Evolutionary conservation across 2,113 vertebrate genomes (phyloP).

Genomic region (Hippolais icterina): DNA sequence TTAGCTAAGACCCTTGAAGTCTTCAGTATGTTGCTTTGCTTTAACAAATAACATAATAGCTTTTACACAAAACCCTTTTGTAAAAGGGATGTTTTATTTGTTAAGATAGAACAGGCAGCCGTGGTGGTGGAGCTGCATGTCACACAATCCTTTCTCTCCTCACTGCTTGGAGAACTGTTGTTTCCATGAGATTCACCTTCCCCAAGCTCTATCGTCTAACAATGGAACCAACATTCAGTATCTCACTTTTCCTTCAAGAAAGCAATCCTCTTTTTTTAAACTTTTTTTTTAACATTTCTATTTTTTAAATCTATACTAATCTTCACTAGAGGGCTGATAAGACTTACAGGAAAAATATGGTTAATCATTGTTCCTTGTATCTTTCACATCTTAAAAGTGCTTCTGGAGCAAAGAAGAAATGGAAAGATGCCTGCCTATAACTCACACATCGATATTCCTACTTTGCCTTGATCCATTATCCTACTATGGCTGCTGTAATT

Average conservation of each 20-base stretch:
- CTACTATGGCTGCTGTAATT: neutral
- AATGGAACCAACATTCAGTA: neutral
- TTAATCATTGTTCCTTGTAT: neutral
- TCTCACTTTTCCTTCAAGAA: neutral
- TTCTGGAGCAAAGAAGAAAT: neutral
- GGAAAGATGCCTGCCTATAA: neutral
- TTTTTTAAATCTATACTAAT: neutral
- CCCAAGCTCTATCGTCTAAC: neutral
- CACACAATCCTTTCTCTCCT: neutral
- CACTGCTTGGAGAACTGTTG: neutral
- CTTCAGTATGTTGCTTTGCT: neutral
- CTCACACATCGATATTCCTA: neutral
- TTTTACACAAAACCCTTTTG: neutral
- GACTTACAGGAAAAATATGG: neutral
- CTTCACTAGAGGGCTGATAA: neutral
- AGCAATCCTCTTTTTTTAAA: accelerated
- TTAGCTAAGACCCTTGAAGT: neutral
- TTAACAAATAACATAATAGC: neutral
- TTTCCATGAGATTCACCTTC: neutral
- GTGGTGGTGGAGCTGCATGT: neutral
- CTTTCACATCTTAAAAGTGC: neutral
- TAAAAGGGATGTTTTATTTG: neutral
- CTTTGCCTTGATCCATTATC: neutral
- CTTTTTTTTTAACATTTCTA: neutral
- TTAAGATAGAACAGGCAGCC: neutral